phyloP scores from a whole-genome alignment of 2,113 vertebrate genomes.

The Macaca nemestrina region DNA sequence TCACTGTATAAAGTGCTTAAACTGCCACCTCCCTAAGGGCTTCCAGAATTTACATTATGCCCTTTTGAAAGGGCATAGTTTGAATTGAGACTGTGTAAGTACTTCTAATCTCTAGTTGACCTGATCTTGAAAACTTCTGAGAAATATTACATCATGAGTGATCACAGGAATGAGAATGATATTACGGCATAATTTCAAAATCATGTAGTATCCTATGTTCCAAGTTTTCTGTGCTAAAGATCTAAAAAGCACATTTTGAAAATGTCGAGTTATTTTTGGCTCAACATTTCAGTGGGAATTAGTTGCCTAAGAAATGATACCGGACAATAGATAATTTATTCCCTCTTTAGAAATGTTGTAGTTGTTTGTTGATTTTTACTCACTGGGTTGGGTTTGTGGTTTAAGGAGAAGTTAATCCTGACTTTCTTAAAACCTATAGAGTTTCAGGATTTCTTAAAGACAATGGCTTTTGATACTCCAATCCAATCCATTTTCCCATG shows the following conservation, averaged over 20 bases:
- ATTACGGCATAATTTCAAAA: slow-evolving; percentile 1
- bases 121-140: neutral
- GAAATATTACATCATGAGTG: neutral
- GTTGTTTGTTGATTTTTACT: slow-evolving; percentile 72
- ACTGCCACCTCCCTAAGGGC: slow-evolving; percentile 23
- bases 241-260: slow-evolving; percentile 12
- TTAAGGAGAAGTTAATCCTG: slow-evolving; percentile 67
- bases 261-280: slow-evolving; percentile 41
- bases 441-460: slow-evolving; percentile 71
- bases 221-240: neutral
- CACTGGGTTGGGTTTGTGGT: slow-evolving; percentile 64
- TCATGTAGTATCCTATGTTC: neutral
- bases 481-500: slow-evolving; percentile 60
- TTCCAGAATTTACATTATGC: slow-evolving; percentile 50
- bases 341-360: slow-evolving; percentile 53
- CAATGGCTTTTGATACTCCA: slow-evolving; percentile 58
- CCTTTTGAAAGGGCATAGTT: slow-evolving; percentile 34
- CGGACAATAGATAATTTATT: slow-evolving; percentile 72
- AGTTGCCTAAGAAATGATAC: slow-evolving; percentile 54
- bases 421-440: slow-evolving; percentile 69
- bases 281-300: slow-evolving; percentile 47
- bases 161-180: neutral
- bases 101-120: slow-evolving; percentile 13
- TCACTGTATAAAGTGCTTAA: slow-evolving; percentile 21
- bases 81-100: slow-evolving; percentile 13